Evolutionary conservation across 2,888 invertebrate species (phyloP).

Genomic region (Eupeodes luniger): DNA sequence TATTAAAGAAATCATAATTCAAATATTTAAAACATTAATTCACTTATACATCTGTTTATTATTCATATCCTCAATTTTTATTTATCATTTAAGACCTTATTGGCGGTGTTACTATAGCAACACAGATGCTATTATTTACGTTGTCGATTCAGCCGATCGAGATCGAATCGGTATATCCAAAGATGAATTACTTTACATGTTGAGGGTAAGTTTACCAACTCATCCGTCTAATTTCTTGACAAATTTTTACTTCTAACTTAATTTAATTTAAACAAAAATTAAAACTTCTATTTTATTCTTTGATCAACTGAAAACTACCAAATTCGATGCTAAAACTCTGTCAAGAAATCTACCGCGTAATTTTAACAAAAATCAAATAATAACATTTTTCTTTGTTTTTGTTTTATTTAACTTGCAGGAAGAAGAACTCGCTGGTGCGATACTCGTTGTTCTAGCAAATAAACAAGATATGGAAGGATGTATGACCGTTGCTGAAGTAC

Average conservation of each 20-base stretch:
- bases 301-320: too few species aligned
- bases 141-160: conserved; percentile 99
- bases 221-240: too few species aligned
- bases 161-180: conserved; percentile 99
- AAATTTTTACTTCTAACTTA: too few species aligned
- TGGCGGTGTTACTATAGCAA: conserved; percentile 99
- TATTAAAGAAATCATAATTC: too few species aligned
- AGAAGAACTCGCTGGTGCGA: conserved; percentile 97
- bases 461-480: conserved; percentile 99
- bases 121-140: conserved; percentile 99
- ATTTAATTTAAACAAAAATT: too few species aligned
- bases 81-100: conserved; percentile 92
- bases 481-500: conserved; percentile 97
- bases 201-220: conserved; percentile 89
- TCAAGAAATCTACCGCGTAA: too few species aligned
- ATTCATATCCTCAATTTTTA: neutral
- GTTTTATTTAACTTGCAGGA: conserved; percentile 87
- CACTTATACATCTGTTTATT: too few species aligned
- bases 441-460: conserved; percentile 98
- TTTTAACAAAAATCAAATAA: neutral
- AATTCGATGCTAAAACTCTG: too few species aligned
- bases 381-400: neutral
- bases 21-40: too few species aligned
- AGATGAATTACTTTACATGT: conserved; percentile 98
- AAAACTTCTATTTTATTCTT: too few species aligned